Evolutionary conservation across 2,888 invertebrate species (phyloP).

Genomic region (Synergus laeviventris): DNA sequence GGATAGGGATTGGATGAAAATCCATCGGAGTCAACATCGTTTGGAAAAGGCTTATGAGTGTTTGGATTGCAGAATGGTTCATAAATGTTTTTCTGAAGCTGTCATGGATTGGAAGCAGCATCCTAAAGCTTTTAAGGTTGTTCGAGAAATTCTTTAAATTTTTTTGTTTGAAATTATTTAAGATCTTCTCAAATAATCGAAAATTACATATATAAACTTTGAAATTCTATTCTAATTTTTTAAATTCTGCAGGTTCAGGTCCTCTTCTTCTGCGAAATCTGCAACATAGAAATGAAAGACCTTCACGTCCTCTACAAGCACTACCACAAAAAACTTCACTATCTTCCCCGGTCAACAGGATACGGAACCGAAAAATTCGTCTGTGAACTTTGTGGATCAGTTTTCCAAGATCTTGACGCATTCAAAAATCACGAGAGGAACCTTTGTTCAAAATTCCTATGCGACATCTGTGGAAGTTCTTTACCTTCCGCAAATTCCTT

Average conservation of each 20-base stretch:
- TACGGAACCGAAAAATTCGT: slow-evolving; percentile 56
- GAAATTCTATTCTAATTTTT: too few relatives aligned
- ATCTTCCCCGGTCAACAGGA: slow-evolving; percentile 73
- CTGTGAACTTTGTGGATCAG: slow-evolving; percentile 80
- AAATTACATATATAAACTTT: too few relatives aligned
- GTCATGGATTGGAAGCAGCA: slow-evolving; percentile 79
- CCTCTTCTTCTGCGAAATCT: slow-evolving; percentile 76
- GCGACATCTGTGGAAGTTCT: slow-evolving; percentile 65
- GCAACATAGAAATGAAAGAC: slow-evolving; percentile 77
- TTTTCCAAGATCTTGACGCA: slow-evolving; percentile 56
- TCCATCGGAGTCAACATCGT: slow-evolving; percentile 75
- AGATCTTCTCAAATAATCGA: too few relatives aligned
- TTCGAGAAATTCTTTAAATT: neutral
- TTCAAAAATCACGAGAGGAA: slow-evolving; percentile 60
- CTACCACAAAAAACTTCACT: slow-evolving; percentile 78
- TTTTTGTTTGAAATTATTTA: too few relatives aligned
- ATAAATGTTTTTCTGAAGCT: slow-evolving; percentile 78
- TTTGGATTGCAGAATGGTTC: slow-evolving; percentile 74
- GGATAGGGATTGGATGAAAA: slow-evolving; percentile 76
- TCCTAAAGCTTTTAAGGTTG: slow-evolving; percentile 75
- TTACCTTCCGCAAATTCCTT: slow-evolving; percentile 65
- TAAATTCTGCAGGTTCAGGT: slow-evolving; percentile 65
- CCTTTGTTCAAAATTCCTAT: slow-evolving; percentile 66
- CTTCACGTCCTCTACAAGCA: slow-evolving; percentile 79
- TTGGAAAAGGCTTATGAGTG: slow-evolving; percentile 76